Conservation (phyloP, 2,797 vertebrate genomes). For the Cheirogaleus major region DNA sequence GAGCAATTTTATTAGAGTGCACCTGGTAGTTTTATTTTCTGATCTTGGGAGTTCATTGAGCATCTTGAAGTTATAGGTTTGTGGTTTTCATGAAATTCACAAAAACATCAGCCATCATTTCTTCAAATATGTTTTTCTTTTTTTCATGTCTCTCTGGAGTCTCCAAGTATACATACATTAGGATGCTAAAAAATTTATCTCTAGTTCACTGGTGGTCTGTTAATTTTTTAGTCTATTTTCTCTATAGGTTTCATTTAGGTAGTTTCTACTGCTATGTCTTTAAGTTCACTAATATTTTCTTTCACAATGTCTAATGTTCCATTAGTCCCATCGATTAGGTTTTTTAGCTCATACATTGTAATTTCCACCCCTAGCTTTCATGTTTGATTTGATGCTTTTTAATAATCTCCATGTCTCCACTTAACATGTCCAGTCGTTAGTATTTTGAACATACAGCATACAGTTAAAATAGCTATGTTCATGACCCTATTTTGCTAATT, state of each 20-base stretch:
- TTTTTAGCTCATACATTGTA: rapidly evolving
- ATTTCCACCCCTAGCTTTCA: background rate
- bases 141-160: background rate
- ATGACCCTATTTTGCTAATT: background rate
- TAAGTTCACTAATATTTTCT: background rate
- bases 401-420: rapidly evolving
- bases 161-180: rapidly evolving
- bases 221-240: background rate
- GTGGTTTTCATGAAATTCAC: background rate
- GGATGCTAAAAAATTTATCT: background rate
- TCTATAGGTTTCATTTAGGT: rapidly evolving
- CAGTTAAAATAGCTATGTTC: background rate
- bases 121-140: background rate
- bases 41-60: background rate
- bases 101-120: background rate
- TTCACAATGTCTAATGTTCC: background rate
- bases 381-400: background rate
- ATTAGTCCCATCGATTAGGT: rapidly evolving
- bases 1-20: background rate
- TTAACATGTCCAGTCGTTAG: rapidly evolving
- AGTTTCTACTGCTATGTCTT: background rate
- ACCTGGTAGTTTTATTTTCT: background rate
- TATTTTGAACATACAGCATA: background rate
- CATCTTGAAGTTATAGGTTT: background rate
- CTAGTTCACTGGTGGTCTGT: rapidly evolving